These are phyloP conservation scores for Paradoxurus hermaphroditus DNA, from an alignment of 2,113 vertebrate genomes.

Conservation along the genomic window DNA sequence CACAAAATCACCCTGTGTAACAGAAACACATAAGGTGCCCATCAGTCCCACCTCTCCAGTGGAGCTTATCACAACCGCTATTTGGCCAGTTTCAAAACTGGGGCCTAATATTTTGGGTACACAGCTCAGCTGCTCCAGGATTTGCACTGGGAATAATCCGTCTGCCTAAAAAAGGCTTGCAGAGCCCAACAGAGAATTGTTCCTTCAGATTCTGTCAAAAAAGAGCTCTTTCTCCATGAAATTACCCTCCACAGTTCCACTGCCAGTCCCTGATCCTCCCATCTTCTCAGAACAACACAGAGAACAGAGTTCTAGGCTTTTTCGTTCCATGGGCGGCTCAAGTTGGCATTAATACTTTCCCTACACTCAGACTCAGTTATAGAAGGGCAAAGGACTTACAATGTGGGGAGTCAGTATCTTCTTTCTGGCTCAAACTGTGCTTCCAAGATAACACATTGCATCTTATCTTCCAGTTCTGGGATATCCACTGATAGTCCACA, in stretches of 20 bases:
- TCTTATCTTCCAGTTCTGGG: not conserved
- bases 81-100: too few relatives aligned
- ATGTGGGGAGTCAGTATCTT: too few relatives aligned
- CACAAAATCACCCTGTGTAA: too few relatives aligned
- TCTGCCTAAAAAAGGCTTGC: not conserved
- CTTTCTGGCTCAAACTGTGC: not conserved
- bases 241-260: not conserved
- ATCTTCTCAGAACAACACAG: not conserved
- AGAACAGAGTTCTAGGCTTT: not conserved
- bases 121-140: not conserved
- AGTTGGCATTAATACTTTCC: not conserved
- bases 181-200: not conserved
- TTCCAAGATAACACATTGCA: not conserved
- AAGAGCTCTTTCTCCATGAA: not conserved
- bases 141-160: not conserved
- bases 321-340: not conserved
- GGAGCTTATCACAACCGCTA: too few relatives aligned
- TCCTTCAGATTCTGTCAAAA: not conserved
- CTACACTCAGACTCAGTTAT: not conserved
- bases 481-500: not conserved
- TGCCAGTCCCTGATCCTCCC: not conserved
- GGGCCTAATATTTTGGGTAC: not conserved
- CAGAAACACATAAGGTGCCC: too few relatives aligned
- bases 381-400: not conserved
- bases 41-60: too few relatives aligned